These are phyloP conservation scores for Hypsibius dujardini DNA, from an alignment of 1,140 invertebrate genomes.

Conservation along the genomic window DNA sequence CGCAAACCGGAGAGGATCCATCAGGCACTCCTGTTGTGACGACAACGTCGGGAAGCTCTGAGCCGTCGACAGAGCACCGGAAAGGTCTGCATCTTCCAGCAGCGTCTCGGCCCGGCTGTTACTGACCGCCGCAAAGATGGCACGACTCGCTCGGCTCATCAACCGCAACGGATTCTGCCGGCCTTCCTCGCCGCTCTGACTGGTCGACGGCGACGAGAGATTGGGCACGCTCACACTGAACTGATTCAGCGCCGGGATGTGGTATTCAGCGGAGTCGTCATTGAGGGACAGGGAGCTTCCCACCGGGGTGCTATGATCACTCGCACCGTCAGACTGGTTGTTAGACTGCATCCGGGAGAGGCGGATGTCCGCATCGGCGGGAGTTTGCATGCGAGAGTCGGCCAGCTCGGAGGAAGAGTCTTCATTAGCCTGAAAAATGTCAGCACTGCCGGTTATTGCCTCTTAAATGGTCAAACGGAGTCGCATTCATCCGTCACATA, in stretches of 20 bases:
- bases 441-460: not conserved
- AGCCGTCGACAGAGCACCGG: not conserved
- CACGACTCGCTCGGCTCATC: no score
- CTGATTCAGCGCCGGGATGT: conserved; percentile 6
- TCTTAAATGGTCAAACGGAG: not conserved
- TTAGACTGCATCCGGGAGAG: not conserved
- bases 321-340: not conserved
- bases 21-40: not conserved
- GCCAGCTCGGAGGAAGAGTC: not conserved
- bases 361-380: not conserved
- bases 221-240: conserved; percentile 10
- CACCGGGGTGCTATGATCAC: not conserved
- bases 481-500: not conserved
- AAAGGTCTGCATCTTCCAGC: not conserved
- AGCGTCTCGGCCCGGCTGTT: not conserved
- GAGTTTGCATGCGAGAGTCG: not conserved
- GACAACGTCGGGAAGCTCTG: conserved; percentile 14
- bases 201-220: not conserved
- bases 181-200: not conserved
- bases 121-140: no score
- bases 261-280: not conserved
- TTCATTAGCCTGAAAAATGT: conserved; percentile 3
- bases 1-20: not conserved
- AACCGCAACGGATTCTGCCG: no score
- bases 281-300: not conserved